These are phyloP conservation scores for Morpho achilles DNA, from an alignment of 2,888 invertebrate genomes.

Conservation along the genomic window DNA sequence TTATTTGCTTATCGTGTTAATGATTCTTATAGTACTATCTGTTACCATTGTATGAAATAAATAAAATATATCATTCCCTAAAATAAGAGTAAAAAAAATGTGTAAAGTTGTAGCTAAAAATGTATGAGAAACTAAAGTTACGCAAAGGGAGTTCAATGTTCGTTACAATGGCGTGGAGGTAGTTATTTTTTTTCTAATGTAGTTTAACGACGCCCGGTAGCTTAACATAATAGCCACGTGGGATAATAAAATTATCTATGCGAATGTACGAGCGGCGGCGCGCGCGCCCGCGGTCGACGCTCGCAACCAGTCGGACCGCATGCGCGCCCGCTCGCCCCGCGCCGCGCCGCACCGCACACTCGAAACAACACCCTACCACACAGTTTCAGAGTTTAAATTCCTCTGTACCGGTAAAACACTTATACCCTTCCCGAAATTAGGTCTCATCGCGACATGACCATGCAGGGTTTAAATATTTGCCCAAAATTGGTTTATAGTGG, in stretches of 20 bases:
- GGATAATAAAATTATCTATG: slow-evolving; percentile 29
- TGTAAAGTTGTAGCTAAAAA: too few relatives aligned
- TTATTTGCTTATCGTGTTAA: too few relatives aligned
- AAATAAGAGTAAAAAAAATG: too few relatives aligned
- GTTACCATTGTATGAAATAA: too few relatives aligned
- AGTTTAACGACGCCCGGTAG: slow-evolving; percentile 14
- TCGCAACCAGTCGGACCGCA: slow-evolving; percentile 76
- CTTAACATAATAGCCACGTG: slow-evolving; percentile 30
- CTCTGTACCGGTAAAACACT: slow-evolving; percentile 18
- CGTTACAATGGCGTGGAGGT: not conserved
- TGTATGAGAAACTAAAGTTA: too few relatives aligned
- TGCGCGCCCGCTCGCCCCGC: slow-evolving; percentile 43
- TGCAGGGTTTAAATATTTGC: slow-evolving; percentile 67
- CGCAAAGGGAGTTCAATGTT: not conserved
- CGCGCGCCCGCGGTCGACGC: slow-evolving; percentile 76
- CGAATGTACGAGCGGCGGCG: slow-evolving; percentile 43
- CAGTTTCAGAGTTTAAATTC: slow-evolving; percentile 30
- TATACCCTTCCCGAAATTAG: slow-evolving; percentile 35
- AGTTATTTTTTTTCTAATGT: slow-evolving; percentile 2
- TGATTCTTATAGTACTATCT: too few relatives aligned
- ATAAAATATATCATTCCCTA: too few relatives aligned
- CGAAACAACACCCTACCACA: slow-evolving; percentile 37
- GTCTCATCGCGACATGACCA: slow-evolving; percentile 50
- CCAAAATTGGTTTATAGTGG: slow-evolving; percentile 45
- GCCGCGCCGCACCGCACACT: slow-evolving; percentile 46